These are phyloP conservation scores for Peromyscus aztecus DNA, from an alignment of 2,797 vertebrate species.

Conservation along the genomic window DNA sequence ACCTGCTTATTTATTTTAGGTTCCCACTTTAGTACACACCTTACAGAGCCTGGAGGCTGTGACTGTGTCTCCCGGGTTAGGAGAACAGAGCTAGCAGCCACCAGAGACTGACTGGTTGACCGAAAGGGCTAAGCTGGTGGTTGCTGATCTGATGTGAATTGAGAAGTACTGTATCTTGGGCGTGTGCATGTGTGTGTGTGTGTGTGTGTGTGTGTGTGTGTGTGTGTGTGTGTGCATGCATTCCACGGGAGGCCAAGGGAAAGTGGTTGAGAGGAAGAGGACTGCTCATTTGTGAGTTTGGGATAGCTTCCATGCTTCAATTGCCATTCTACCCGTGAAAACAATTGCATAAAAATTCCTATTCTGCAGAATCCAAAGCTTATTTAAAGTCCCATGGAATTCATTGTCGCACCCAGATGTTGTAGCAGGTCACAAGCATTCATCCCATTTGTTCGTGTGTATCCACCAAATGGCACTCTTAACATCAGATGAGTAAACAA, in stretches of 20 bases:
- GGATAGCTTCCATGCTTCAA: neutral
- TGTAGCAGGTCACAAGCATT: neutral
- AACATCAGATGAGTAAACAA: neutral
- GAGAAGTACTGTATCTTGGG: neutral
- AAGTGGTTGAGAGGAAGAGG: neutral
- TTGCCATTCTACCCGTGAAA: neutral
- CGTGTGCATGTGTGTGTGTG: too few species aligned
- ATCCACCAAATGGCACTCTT: neutral
- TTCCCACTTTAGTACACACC: neutral
- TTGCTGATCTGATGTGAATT: neutral
- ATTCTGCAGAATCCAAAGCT: neutral
- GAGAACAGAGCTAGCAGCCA: neutral
- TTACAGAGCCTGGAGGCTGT: neutral
- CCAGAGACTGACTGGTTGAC: neutral
- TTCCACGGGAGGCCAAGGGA: neutral
- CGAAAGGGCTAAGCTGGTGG: neutral
- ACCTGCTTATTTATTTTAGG: neutral
- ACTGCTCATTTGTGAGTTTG: neutral
- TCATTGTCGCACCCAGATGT: neutral
- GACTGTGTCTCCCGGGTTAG: accelerated
- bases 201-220: too few species aligned
- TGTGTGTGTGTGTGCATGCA: accelerated
- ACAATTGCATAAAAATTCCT: neutral
- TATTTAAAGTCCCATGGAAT: neutral
- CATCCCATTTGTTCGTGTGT: neutral